Evolutionary conservation across 2,797 vertebrate genomes (phyloP), one percentile per base, ranked within the genome.

Genomic region (Acipenser oxyrinchus): DNA sequence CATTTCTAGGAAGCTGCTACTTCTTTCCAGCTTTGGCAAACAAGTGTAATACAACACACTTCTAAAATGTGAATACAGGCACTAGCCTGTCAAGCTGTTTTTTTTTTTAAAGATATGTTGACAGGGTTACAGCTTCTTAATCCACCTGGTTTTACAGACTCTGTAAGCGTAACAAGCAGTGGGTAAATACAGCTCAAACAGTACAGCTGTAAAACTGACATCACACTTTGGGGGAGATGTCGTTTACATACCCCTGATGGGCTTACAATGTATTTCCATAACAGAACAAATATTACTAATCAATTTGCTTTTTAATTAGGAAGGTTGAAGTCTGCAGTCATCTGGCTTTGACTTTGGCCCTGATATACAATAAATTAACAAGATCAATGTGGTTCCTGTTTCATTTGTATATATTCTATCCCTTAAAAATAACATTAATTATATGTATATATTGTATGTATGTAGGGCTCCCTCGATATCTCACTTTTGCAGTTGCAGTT

Each of bases 141-240:
- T 58, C 12, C 13, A 13, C 11, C 13, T 10, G 12, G 11, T 12
- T 58, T 58, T 58, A 13, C 12, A 58, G 55, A 6, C 13, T 13
- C 55, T 58, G 12, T 58, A 37, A 37, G 23, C 23, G 23, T 37
- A 37, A 37, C 23, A 37, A 37, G 23, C 23, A 37, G 23, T 2
- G 4, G 23, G 23, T 37, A 37, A 37, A 37, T 37, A 37, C 23
- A 37, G 4, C 23, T 37, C 23, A 37, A 37, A 37, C 75, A 74
- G 76, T 72, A 79, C 76, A 79, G 75, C 73, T 75, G 76, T 66
- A 71, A 79, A 74, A 75, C 71, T 68, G 75, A 57, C 53, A 68
- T 72, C 67, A 67, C 48, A 68, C 62, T 53, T 57, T 48, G 6
- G 58, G 69, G 72, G 66, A 64, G 50, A 68, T 70, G 66, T 66